phyloP scores from a whole-genome alignment of 2,888 invertebrate genomes.

The Plebejus anna region DNA sequence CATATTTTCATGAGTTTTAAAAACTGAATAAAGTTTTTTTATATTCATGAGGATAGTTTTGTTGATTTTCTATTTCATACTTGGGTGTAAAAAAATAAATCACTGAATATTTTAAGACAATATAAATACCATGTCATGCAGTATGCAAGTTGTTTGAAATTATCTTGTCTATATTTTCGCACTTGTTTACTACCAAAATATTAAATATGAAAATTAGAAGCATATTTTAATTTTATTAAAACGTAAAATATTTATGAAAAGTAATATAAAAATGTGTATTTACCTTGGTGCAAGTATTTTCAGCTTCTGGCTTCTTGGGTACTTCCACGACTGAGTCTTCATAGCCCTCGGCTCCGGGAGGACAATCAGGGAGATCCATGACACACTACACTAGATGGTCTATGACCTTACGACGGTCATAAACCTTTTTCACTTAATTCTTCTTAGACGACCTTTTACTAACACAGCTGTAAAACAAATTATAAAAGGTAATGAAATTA shows the following conservation, averaged over 20 bases:
- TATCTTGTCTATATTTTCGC: neutral
- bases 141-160: neutral
- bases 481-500: conserved; percentile 32
- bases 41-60: no score
- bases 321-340: conserved; percentile 67
- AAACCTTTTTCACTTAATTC: conserved; percentile 47
- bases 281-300: conserved; percentile 63
- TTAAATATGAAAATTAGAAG: neutral
- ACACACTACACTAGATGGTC: conserved; percentile 71
- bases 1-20: no score
- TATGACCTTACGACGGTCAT: conserved; percentile 65
- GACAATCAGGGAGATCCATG: conserved; percentile 75
- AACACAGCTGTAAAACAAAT: conserved; percentile 40
- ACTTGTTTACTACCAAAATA: neutral
- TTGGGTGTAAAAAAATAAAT: no score
- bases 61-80: no score
- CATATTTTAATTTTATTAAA: neutral
- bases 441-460: conserved; percentile 37
- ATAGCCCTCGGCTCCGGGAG: conserved; percentile 73
- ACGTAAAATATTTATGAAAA: conserved; percentile 27
- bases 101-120: neutral
- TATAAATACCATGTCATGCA: neutral
- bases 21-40: no score
- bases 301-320: conserved; percentile 53
- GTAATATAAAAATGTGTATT: conserved; percentile 46